A percentile compares a stretch with the other conserved stretches of the same genome.
phyloP scores from a whole-genome alignment of 2,888 invertebrate species.

The Drosophila atripex region DNA sequence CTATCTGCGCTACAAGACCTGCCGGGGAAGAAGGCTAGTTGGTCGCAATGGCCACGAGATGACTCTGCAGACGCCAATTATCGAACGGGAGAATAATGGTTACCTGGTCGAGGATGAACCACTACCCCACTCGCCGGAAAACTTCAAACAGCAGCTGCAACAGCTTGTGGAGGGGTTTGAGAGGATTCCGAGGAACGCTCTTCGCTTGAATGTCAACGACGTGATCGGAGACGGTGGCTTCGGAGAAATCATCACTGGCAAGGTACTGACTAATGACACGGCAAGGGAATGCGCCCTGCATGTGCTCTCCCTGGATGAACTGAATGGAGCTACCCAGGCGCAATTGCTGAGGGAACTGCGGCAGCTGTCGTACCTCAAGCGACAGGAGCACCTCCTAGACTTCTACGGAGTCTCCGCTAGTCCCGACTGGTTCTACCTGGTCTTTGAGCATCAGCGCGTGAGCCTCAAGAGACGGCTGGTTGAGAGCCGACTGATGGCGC shows the following conservation, averaged over 20 bases:
- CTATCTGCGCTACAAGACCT: constrained; percentile 83
- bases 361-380: constrained; percentile 88
- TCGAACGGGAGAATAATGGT: constrained; percentile 91
- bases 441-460: constrained; percentile 88
- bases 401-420: constrained; percentile 92
- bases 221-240: constrained; percentile 90
- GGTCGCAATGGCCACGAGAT: constrained; percentile 87
- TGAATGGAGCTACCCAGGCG: constrained; percentile 84
- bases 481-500: constrained; percentile 85
- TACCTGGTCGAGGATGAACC: constrained; percentile 91
- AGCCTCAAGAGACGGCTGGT: constrained; percentile 89
- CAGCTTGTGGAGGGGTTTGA: constrained; percentile 86
- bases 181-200: constrained; percentile 87
- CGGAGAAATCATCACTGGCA: constrained; percentile 90
- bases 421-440: constrained; percentile 89
- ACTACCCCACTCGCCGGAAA: constrained; percentile 87
- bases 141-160: constrained; percentile 90
- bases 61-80: constrained; percentile 91
- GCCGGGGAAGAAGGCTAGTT: constrained; percentile 70
- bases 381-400: constrained; percentile 89
- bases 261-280: constrained; percentile 83
- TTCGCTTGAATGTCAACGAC: constrained; percentile 89
- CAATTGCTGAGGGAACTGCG: constrained; percentile 89
- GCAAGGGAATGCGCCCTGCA: constrained; percentile 86
- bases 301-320: constrained; percentile 86